Conservation (phyloP, 1,140 invertebrate species). For the Harpegnathos saltator region DNA sequence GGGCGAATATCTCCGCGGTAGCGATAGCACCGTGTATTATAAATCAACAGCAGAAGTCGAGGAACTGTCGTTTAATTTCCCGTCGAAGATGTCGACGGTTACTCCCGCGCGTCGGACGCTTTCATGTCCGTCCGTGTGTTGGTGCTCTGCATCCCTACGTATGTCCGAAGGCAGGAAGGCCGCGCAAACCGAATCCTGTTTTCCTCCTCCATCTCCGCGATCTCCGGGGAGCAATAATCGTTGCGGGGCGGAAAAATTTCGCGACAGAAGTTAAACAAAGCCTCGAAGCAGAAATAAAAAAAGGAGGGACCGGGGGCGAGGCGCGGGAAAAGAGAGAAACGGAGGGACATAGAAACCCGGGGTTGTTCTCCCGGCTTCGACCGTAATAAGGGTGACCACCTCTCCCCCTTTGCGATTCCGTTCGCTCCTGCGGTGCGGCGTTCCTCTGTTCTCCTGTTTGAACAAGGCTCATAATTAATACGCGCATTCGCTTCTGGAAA, state of each 20-base stretch:
- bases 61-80: neutral
- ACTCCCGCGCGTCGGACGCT: constrained; percentile 16
- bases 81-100: constrained; percentile 1
- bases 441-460: constrained; percentile 81
- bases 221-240: constrained; percentile 83
- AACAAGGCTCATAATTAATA: constrained; percentile 85
- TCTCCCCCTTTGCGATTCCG: constrained; percentile 63
- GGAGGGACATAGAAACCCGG: constrained; percentile 56
- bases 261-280: constrained; percentile 84
- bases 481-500: constrained; percentile 80
- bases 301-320: constrained; percentile 43
- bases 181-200: constrained; percentile 60
- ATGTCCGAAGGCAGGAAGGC: constrained; percentile 48
- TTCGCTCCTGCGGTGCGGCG: constrained; percentile 53
- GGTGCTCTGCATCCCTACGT: constrained; percentile 13
- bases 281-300: constrained; percentile 73
- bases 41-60: too few relatives aligned
- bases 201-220: constrained; percentile 69
- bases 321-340: constrained; percentile 65
- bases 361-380: constrained; percentile 67
- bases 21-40: too few relatives aligned
- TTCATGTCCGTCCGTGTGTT: neutral
- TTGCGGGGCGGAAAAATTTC: constrained; percentile 80
- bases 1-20: too few relatives aligned
- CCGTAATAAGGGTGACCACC: constrained; percentile 82